A percentile compares a stretch with the other conserved stretches of the same genome.
Evolutionary conservation across 1,140 invertebrate species (phyloP).

Genomic region (Ganaspis sp.): DNA sequence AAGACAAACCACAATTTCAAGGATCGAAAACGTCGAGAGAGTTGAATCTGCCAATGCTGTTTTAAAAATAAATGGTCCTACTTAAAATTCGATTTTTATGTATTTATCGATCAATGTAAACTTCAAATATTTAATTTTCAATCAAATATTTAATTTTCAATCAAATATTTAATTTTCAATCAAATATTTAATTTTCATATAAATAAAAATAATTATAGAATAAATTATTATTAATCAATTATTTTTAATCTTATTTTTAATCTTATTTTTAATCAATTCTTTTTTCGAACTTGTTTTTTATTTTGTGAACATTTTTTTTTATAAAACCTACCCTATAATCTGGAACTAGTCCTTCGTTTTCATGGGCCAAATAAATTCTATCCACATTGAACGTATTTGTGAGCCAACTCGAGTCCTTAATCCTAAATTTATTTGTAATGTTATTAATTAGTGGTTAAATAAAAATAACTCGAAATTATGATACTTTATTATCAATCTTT

Average conservation of each 20-base stretch:
- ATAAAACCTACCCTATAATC: conserved; percentile 87
- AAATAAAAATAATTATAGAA: conserved; percentile 17
- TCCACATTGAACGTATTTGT: conserved; percentile 98
- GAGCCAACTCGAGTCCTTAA: conserved; percentile 93
- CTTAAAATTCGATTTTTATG: conserved; percentile 8
- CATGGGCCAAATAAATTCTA: conserved; percentile 94
- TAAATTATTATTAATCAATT: no score
- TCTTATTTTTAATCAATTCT: no score
- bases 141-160: no score
- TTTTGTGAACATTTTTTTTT: not conserved
- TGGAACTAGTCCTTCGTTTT: conserved; percentile 91
- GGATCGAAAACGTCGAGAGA: conserved; percentile 95
- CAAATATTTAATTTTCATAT: no score
- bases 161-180: no score
- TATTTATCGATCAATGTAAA: no score
- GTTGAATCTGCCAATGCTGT: conserved; percentile 97
- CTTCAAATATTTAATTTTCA: no score
- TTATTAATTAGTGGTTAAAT: not conserved
- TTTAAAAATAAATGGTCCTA: conserved; percentile 51
- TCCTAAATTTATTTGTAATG: conserved; percentile 73
- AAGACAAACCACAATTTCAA: conserved; percentile 98
- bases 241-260: conserved; percentile 16
- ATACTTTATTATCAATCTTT: not conserved
- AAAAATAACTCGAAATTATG: not conserved
- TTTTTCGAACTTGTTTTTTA: conserved; percentile 29